Percentiles rank a stretch among this genome's conserved stretches.
phyloP scores from a whole-genome alignment of 2,797 vertebrate genomes.

The Taeniopygia guttata region DNA sequence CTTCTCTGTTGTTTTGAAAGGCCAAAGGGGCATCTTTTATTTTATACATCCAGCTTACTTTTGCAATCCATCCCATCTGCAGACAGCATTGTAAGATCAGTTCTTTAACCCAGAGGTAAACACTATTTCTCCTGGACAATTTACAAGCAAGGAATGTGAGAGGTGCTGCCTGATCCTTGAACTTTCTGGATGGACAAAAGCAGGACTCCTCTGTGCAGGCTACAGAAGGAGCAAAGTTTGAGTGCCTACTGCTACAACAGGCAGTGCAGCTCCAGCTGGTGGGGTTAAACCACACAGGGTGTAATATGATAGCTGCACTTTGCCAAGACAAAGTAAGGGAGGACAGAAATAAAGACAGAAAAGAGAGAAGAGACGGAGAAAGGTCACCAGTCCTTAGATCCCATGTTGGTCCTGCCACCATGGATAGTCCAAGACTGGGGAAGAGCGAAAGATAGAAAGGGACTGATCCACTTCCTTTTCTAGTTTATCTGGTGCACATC shows the following conservation, averaged over 20 bases:
- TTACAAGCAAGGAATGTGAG: neutral
- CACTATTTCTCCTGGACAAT: neutral
- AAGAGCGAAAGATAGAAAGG: neutral
- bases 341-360: neutral
- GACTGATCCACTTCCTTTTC: accelerated
- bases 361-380: neutral
- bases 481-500: neutral
- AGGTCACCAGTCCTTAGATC: neutral
- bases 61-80: neutral
- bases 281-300: neutral
- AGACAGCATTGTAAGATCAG: neutral
- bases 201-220: neutral
- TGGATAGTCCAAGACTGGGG: neutral
- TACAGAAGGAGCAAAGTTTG: neutral
- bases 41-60: neutral
- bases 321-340: neutral
- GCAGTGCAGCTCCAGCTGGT: neutral
- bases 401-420: neutral
- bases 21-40: neutral
- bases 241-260: neutral
- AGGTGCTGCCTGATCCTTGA: neutral
- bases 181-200: neutral
- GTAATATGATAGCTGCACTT: neutral
- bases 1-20: neutral
- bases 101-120: neutral